phyloP scores from a whole-genome alignment of 2,888 invertebrate genomes.

The Mechanitis mazaeus region DNA sequence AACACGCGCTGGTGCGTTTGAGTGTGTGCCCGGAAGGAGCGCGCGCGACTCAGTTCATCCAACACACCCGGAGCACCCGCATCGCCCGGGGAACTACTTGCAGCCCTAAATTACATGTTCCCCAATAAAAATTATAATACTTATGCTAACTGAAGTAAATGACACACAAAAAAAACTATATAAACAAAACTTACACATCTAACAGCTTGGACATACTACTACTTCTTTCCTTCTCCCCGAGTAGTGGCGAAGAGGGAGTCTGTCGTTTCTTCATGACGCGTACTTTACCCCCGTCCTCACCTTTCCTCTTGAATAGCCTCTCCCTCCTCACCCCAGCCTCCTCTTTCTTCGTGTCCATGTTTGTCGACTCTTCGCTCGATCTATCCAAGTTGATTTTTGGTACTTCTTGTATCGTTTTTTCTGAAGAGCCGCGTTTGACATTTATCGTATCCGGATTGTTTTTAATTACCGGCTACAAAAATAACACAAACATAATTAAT shows the following conservation, averaged over 20 bases:
- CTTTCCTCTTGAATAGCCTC: conserved; percentile 66
- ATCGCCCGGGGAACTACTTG: not conserved
- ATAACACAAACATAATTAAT: not conserved
- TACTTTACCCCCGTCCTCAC: conserved; percentile 53
- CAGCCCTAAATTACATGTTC: too few relatives aligned
- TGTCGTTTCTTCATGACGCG: conserved; percentile 57
- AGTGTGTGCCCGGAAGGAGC: conserved; percentile 89
- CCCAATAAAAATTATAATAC: too few relatives aligned
- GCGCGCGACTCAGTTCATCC: conserved; percentile 88
- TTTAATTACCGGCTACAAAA: conserved; percentile 86
- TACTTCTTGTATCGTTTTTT: conserved; percentile 13
- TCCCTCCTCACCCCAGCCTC: conserved; percentile 63
- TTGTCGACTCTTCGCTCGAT: conserved; percentile 33
- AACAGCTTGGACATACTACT: conserved; percentile 90
- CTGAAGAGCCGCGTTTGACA: conserved; percentile 29
- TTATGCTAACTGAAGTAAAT: too few relatives aligned
- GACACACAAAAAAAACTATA: not conserved
- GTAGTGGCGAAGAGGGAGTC: conserved; percentile 54
- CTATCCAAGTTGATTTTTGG: conserved; percentile 22
- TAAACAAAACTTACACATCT: conserved; percentile 76
- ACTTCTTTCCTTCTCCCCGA: conserved; percentile 87
- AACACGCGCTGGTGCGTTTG: conserved; percentile 82
- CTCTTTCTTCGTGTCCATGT: conserved; percentile 60
- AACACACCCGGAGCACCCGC: conserved; percentile 47
- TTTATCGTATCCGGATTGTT: conserved; percentile 85